These are phyloP conservation scores for Naja naja DNA, from an alignment of 2,113 vertebrate genomes.

Conservation along the genomic window DNA sequence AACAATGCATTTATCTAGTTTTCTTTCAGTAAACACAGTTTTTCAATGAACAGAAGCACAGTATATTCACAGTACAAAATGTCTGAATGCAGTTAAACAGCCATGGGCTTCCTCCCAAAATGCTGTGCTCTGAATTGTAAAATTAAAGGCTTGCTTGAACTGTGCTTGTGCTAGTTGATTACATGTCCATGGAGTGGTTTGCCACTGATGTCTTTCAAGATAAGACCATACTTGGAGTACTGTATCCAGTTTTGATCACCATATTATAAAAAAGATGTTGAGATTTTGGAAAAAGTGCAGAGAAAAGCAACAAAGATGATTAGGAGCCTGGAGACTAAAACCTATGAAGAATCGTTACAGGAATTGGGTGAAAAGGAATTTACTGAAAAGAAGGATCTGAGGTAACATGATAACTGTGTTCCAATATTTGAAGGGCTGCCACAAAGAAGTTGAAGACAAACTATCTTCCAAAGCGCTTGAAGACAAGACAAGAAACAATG, in stretches of 20 bases:
- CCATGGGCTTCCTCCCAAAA: neutral
- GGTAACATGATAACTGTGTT: neutral
- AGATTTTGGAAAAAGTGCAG: neutral
- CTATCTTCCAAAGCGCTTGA: neutral
- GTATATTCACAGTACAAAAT: neutral
- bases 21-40: neutral
- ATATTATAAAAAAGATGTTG: neutral
- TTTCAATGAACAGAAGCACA: neutral
- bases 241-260: neutral
- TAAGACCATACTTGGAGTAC: neutral
- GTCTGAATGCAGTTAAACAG: neutral
- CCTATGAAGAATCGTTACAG: neutral
- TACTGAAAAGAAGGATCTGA: neutral
- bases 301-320: neutral
- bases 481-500: neutral
- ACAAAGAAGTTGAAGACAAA: neutral
- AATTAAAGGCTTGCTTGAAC: neutral
- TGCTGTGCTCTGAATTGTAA: neutral
- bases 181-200: neutral
- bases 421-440: neutral
- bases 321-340: neutral
- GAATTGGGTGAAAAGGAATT: neutral
- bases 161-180: neutral
- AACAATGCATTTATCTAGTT: neutral
- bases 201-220: neutral